phyloP scores from a whole-genome alignment of 2,113 vertebrate species.

The Dipodomys merriami region DNA sequence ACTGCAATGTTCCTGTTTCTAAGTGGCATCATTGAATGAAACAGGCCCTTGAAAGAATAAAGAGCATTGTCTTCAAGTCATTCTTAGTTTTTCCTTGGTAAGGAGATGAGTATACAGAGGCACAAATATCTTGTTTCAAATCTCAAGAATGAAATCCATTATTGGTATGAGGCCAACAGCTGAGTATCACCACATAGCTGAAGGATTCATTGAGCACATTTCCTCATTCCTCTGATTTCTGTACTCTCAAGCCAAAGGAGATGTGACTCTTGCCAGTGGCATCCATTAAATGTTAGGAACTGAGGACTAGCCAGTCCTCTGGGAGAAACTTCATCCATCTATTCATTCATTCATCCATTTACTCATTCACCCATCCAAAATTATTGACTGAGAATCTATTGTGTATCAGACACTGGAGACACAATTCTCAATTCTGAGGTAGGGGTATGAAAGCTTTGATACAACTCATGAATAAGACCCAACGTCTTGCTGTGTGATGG shows the following conservation, averaged over 20 bases:
- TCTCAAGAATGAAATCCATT: neutral
- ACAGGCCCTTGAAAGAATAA: slow-evolving; percentile 30
- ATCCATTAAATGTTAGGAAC: fast-evolving
- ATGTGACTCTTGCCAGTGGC: neutral
- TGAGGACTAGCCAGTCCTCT: neutral
- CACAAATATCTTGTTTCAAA: neutral
- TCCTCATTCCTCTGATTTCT: neutral
- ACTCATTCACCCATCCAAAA: neutral
- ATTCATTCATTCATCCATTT: neutral
- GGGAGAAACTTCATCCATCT: neutral
- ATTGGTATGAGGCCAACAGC: neutral
- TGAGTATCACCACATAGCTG: neutral
- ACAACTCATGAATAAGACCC: neutral
- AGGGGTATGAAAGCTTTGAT: neutral
- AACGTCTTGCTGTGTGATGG: neutral
- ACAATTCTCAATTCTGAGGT: neutral
- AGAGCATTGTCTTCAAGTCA: slow-evolving; percentile 13
- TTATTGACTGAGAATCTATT: neutral
- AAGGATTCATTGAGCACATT: neutral
- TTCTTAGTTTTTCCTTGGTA: neutral
- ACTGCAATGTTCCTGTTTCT: neutral
- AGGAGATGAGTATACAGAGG: neutral
- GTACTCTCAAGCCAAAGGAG: neutral
- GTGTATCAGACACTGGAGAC: neutral
- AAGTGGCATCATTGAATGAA: slow-evolving; percentile 30